Percentiles rank a stretch among this genome's conserved stretches.
Conservation (phyloP, 2,888 invertebrate genomes). For the Lasioglossum morio region DNA sequence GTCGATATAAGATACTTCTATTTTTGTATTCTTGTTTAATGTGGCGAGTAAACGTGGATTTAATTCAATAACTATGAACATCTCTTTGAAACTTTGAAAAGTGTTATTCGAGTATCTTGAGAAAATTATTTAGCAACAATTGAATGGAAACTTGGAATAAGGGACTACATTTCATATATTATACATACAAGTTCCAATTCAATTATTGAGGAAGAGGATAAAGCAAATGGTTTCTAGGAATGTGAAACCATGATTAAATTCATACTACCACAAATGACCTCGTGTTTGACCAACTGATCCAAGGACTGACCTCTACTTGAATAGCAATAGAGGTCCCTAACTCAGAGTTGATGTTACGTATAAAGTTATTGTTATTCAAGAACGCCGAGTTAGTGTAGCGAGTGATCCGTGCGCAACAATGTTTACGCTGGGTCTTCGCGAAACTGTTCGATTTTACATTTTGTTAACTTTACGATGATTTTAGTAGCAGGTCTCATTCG, state of each 20-base stretch:
- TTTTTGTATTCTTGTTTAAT: too few species aligned
- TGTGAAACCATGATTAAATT: conserved; percentile 5
- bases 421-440: conserved; percentile 1
- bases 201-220: background rate
- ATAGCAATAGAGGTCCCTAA: background rate
- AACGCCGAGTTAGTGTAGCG: background rate
- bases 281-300: background rate
- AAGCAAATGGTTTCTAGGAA: background rate
- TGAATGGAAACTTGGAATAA: too few species aligned
- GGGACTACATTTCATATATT: too few species aligned
- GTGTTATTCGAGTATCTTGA: too few species aligned
- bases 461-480: background rate
- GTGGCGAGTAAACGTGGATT: too few species aligned
- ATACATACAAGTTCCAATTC: background rate
- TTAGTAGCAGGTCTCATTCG: background rate
- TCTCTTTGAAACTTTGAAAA: too few species aligned
- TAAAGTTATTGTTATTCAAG: conserved; percentile 3
- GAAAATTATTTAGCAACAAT: too few species aligned
- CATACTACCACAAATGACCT: background rate
- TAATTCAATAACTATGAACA: too few species aligned
- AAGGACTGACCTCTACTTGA: background rate
- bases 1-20: too few species aligned
- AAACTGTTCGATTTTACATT: conserved; percentile 2
- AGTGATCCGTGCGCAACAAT: background rate
- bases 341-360: background rate